Evolutionary conservation across 2,888 invertebrate genomes (phyloP), one percentile per base, ranked within the genome.

Genomic region (Agrochola lota): DNA sequence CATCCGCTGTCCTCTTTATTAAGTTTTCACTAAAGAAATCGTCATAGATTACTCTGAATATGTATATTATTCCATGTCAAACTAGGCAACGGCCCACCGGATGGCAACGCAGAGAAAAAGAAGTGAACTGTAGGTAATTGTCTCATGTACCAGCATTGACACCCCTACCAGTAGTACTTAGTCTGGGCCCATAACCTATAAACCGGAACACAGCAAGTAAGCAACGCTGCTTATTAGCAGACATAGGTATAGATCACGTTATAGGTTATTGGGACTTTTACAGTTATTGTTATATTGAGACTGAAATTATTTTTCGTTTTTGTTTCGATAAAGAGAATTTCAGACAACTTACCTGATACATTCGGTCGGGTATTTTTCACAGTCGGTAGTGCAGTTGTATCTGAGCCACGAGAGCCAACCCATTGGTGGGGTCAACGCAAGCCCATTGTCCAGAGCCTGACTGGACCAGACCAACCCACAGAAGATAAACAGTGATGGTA

Each of bases 391-490:
- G 90, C 98, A 98, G 59, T 97, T 93, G 90, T 97, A 98, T 81
- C 97, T 91, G 87, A 98, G 97, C 98, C 98, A 98, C 0, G 97
- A 97, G 87, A 98, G 95, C 98, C 98, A 98, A 43, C 98, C 98
- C 98, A 98, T 98, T 0, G 98, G 98, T 0, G 98, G 98, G 1
- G 97, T 98, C 74, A 95, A 89, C 0, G 97, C 97, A 71, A 98
- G 90, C 0, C 98, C 98, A 92, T 98, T 98, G 86, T 98, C 97
- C 78, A 98, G 90, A 0, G 93, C 91, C 30, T 86, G 59, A 12
- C 78, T 83, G 4, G 88, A 77, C 5, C 91, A 80, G 17, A 92
- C 40, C 9, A 72, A 57, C 90, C 52, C 26, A 83, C 85, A 87
- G 30, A 87, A n/a, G 87, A 52, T 57, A 86, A 62, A 23, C 78